Conservation (phyloP, 2,797 vertebrate genomes). For the Pangasius larnaudii region DNA sequence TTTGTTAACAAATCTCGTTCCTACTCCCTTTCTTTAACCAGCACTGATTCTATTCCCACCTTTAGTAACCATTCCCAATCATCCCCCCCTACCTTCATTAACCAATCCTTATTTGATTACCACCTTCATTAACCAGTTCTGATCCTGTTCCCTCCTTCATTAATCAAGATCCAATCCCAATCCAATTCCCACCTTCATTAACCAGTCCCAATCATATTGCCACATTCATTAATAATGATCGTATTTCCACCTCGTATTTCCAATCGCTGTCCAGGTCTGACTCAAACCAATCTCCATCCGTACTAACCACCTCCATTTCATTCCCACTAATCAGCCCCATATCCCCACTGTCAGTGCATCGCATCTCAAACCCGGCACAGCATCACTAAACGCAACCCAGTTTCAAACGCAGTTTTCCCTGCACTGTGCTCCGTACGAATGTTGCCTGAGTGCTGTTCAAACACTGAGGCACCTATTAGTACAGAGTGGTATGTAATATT, state of each 20-base stretch:
- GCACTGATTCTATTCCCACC: background rate
- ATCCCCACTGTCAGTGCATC: background rate
- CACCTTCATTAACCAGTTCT: background rate
- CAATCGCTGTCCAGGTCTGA: background rate
- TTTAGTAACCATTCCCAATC: background rate
- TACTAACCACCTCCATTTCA: background rate
- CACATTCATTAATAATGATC: background rate
- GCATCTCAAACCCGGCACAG: background rate
- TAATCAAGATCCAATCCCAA: background rate
- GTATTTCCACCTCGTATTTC: background rate
- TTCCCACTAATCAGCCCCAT: background rate
- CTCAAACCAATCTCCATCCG: background rate
- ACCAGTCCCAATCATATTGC: background rate
- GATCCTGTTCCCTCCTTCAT: background rate
- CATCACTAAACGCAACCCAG: constrained; percentile 8
- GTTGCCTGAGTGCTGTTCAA: constrained; percentile 60
- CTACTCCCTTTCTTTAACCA: background rate
- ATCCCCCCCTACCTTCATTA: background rate
- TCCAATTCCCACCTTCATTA: background rate
- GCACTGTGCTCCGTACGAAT: constrained; percentile 65
- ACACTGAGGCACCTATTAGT: constrained; percentile 73
- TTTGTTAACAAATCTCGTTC: background rate
- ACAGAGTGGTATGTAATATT: constrained; percentile 69
- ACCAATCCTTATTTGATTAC: background rate
- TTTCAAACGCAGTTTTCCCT: constrained; percentile 48